A percentile compares a stretch with the other conserved stretches of the same genome.
phyloP scores from a whole-genome alignment of 2,797 vertebrate genomes.

The Gymnothorax reevesii region DNA sequence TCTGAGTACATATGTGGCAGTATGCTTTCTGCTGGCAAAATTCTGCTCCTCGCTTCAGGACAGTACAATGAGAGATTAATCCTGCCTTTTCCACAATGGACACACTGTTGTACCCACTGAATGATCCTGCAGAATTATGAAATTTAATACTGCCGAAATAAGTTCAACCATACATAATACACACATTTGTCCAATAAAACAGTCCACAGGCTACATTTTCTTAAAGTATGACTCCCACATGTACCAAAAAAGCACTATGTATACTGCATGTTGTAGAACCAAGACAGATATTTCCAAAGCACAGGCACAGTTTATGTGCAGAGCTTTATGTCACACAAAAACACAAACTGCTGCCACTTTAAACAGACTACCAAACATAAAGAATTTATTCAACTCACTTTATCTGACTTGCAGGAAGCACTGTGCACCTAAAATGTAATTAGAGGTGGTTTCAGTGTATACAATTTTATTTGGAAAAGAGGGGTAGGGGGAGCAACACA shows the following conservation, averaged over 20 bases:
- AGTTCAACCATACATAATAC: neutral
- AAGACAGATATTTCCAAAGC: conserved; percentile 1
- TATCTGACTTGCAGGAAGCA: conserved; percentile 62
- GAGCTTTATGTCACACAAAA: neutral
- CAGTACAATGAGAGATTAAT: neutral
- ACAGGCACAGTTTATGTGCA: neutral
- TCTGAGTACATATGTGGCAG: neutral
- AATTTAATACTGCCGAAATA: neutral
- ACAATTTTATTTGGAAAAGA: conserved; percentile 40
- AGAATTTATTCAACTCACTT: conserved; percentile 69
- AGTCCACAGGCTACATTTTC: neutral
- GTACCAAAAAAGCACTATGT: neutral
- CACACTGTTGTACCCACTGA: neutral
- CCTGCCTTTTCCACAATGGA: neutral
- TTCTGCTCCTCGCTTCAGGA: neutral
- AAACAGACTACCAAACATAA: neutral
- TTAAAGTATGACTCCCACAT: neutral
- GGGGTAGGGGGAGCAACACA: conserved; percentile 21
- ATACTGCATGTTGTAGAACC: neutral
- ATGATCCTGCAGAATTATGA: neutral
- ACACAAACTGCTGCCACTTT: neutral
- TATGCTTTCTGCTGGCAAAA: neutral
- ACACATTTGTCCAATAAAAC: neutral
- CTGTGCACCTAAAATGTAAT: conserved; percentile 78
- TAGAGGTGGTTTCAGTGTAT: conserved; percentile 61